These are phyloP conservation scores for Adelges cooleyi DNA, from an alignment of 1,140 invertebrate species.

Conservation along the genomic window DNA sequence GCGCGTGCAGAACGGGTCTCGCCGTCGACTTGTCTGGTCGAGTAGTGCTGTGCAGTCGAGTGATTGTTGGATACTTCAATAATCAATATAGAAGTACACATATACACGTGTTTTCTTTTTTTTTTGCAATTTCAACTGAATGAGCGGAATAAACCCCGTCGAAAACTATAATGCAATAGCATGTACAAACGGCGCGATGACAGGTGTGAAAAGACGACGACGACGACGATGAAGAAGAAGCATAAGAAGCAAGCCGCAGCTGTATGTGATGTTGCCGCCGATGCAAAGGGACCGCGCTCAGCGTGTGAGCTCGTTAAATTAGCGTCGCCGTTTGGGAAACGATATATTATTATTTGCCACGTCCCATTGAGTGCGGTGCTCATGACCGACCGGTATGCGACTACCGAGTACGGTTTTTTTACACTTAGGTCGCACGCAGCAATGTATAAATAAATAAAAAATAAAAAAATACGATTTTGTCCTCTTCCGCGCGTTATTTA, in stretches of 20 bases:
- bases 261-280: background rate
- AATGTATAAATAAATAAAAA: too few species aligned
- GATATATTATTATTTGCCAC: constrained; percentile 25
- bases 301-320: constrained; percentile 28
- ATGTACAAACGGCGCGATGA: background rate
- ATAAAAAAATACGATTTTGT: too few species aligned
- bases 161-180: background rate
- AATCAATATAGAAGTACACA: too few species aligned
- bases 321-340: constrained; percentile 26
- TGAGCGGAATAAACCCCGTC: background rate
- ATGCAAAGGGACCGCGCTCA: constrained; percentile 16
- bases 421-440: background rate
- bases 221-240: background rate
- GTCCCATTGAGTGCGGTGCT: constrained; percentile 19
- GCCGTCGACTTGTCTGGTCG: too few species aligned
- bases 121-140: background rate
- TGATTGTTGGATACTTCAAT: too few species aligned
- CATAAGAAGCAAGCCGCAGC: constrained; percentile 1
- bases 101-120: background rate
- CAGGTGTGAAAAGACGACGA: constrained; percentile 4
- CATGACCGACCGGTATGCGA: background rate
- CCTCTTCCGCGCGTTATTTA: too few species aligned
- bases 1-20: too few species aligned
- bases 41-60: too few species aligned
- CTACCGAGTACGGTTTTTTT: background rate